Evolutionary conservation across 1,140 invertebrate species (phyloP), one percentile per base, ranked within the genome.

Genomic region (Achatina immaculata): DNA sequence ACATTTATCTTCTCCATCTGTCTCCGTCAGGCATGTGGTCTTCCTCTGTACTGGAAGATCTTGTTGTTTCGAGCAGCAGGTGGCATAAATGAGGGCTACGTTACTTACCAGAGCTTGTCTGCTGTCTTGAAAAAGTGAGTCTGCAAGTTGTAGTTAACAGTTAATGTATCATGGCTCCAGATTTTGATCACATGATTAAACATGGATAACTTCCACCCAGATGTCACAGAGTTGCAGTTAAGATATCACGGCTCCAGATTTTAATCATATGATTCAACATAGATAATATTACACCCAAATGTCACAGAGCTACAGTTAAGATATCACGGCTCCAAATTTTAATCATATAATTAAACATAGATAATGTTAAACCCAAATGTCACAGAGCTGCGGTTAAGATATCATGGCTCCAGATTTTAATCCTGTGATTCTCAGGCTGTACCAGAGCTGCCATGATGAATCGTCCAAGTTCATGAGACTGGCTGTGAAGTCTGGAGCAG

Each of bases 11-110:
- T 40, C 38, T 36, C 24, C 36, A 4, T n/a, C 0, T 77, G 19
- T 31, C 14, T 75, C 31, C 43, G 88, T 11, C 84, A 91, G 88
- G 85, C 88, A 9, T 89, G 89, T 80, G 90, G 90, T 31, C 81
- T 94, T 65, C 96, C 97, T 31, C 92, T 98, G 48, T 99, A 98
- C 91, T 99, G 97, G 97, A 98, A 98, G 90, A 95, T 95, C 88
- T 95, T 96, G 76, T 92, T 99, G 80, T 98, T 97, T 92, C 93
- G 95, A 78, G 95, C 96, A 45, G 95, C 95, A 77, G 95, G 94
- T 51, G 95, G 94, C n/a, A 94, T 94, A 78, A 94, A 94, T 87
- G 94, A 93, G 87, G 94, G 94, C 68, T 93, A 93, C 77, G 94
- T 97, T 71, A 91, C 92, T 93, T 95, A 90, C 85, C 94, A 96